Base-by-base conservation (phyloP, 64 coral and sea anemone genomes). In the Platygyra sinensis region DNA sequence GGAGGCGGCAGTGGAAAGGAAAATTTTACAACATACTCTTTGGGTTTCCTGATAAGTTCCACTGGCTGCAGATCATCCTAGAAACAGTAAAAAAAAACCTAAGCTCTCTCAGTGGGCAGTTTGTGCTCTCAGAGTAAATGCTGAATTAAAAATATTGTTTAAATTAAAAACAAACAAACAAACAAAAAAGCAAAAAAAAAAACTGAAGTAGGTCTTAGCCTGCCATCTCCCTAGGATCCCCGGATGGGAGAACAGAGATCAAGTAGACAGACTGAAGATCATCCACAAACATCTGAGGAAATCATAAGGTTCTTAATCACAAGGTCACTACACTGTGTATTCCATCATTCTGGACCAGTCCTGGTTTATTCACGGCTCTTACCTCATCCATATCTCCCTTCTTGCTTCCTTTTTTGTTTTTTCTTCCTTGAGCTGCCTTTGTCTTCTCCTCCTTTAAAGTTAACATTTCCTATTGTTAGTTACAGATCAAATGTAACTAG, bases 1-100 rank as follows among this genome's bases (percentile, higher is more conserved):
- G 97, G 94, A 3, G 97, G 97, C 14, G 97, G 97, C 3, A 91
- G 82, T 10, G 97, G 97, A 76, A 99, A 99, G 4, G 97, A 95
- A 39, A 99, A 99, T 31, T 95, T 95, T 6, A 99, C 97, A 7
- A 95, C 91, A 39, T 99, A 99, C 60, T 99, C 97, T 36, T 99
- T 99, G 1, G 97, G 97, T 89, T 87, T 95, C 73, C 93, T 99
- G n/a, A 99, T 89, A 27, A 99, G 72, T 76, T 99, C 97, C 2
- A 95, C 78, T 1, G 76, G 65, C 80, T 95, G 82, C 78, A 92
- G 65, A 59, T 99, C 97, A 78, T 95, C 94, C 97, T 99, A 74
- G 10, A 91, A 19, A 74, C 72, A 72, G 16, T 24, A n/a, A 1
- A 52, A 60, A 10, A 15, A 24, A 52, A 22, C 7, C 13, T 30